Conservation (phyloP, 2,797 vertebrate genomes). For the Ceyx erithaca region DNA sequence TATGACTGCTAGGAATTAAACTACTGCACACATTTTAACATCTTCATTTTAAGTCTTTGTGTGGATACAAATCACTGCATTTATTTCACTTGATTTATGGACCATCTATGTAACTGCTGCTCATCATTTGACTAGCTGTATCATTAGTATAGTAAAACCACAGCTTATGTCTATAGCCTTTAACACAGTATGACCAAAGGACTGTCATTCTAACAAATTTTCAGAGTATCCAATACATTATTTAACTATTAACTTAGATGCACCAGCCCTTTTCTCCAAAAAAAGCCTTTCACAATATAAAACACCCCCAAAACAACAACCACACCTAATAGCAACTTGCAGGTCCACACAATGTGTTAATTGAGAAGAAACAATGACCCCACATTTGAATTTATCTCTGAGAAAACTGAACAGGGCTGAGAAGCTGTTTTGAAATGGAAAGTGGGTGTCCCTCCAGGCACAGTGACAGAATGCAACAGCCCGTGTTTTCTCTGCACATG, state of each 20-base stretch:
- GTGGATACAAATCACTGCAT: not conserved
- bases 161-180: not conserved
- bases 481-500: not conserved
- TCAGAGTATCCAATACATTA: not conserved
- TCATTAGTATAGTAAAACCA: not conserved
- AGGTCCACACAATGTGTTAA: not conserved
- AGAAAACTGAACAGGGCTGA: not conserved
- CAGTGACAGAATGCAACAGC: not conserved
- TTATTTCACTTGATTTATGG: not conserved
- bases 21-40: not conserved
- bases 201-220: not conserved
- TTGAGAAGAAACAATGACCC: not conserved
- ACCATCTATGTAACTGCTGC: not conserved
- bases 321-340: not conserved
- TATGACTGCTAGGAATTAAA: not conserved
- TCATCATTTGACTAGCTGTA: not conserved
- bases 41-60: not conserved
- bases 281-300: not conserved
- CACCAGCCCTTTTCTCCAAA: not conserved
- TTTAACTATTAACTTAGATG: not conserved
- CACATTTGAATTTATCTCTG: not conserved
- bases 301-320: not conserved
- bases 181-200: not conserved
- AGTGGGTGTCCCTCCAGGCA: not conserved
- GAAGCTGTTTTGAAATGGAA: constrained; percentile 18